Percentiles rank a stretch among this genome's conserved stretches.
phyloP scores from a whole-genome alignment of 2,888 invertebrate species.

The Oscheius sp. region DNA sequence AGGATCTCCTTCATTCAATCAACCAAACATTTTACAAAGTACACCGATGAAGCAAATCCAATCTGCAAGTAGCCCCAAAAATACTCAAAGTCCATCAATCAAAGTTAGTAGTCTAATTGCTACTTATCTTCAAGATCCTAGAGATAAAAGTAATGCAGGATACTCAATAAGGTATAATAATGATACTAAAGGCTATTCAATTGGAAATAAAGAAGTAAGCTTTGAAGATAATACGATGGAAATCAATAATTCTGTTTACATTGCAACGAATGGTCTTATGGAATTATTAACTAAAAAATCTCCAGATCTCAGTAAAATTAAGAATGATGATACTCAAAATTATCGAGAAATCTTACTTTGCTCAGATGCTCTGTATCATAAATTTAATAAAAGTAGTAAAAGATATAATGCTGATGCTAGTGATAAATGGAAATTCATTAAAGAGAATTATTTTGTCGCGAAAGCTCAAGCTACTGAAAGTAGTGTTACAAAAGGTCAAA shows the following conservation, averaged over 20 bases:
- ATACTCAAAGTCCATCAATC: conserved; percentile 16
- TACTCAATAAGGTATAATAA: conserved; percentile 41
- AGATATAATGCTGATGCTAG: conserved; percentile 54
- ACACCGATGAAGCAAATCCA: conserved; percentile 32
- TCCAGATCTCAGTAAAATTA: conserved; percentile 31
- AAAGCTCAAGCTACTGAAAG: background rate
- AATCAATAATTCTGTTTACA: conserved; percentile 38
- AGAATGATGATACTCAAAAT: conserved; percentile 38
- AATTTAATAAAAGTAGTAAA: conserved; percentile 43
- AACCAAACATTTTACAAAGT: background rate
- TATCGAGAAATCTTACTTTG: conserved; percentile 46
- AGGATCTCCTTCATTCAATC: background rate
- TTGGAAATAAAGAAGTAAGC: conserved; percentile 48
- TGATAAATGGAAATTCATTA: conserved; percentile 56
- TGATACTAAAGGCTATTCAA: conserved; percentile 30
- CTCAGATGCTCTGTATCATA: conserved; percentile 51
- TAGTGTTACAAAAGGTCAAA: background rate
- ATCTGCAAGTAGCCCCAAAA: conserved; percentile 12
- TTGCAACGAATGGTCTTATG: conserved; percentile 44
- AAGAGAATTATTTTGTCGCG: conserved; percentile 39
- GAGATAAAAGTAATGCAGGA: conserved; percentile 51
- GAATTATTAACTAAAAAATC: conserved; percentile 53
- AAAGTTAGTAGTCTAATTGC: conserved; percentile 42
- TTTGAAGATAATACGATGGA: conserved; percentile 46
- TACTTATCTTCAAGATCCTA: conserved; percentile 46